Conservation (phyloP, 2,113 vertebrate genomes). For the Himantopus leucocephalus region DNA sequence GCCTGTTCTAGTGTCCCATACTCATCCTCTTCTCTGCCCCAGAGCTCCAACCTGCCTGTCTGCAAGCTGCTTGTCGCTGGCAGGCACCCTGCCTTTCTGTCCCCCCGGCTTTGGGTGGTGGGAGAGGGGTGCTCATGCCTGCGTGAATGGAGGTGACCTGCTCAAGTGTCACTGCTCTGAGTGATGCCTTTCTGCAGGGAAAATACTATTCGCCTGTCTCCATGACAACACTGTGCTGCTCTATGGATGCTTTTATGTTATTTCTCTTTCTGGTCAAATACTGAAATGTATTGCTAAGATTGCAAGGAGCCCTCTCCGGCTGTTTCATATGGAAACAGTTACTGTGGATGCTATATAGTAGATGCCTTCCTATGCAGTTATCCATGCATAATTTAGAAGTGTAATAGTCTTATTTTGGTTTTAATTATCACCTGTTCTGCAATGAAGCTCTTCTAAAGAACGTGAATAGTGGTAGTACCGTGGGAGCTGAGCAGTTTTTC, state of each 20-base stretch:
- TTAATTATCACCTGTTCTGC: neutral
- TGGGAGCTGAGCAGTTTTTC: neutral
- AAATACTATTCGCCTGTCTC: accelerated
- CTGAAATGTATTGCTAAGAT: neutral
- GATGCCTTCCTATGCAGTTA: neutral
- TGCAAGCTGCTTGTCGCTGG: neutral
- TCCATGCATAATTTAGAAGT: neutral
- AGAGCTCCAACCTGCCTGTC: neutral
- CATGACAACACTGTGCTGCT: accelerated
- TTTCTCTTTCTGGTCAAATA: neutral
- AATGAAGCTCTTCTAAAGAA: neutral
- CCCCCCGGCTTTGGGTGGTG: neutral
- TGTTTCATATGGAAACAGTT: neutral
- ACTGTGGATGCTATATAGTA: neutral
- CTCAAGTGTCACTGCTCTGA: neutral
- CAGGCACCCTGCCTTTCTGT: neutral
- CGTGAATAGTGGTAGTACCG: neutral
- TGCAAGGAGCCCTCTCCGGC: neutral
- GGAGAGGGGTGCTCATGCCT: neutral
- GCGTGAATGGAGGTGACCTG: neutral
- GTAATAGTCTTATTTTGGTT: neutral
- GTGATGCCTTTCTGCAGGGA: neutral
- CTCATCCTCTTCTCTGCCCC: neutral
- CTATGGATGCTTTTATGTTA: neutral
- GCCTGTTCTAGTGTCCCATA: neutral